A percentile compares a stretch with the other conserved stretches of the same genome.
Conservation (phyloP, 2,888 invertebrate species). For the Xylota sylvarum region DNA sequence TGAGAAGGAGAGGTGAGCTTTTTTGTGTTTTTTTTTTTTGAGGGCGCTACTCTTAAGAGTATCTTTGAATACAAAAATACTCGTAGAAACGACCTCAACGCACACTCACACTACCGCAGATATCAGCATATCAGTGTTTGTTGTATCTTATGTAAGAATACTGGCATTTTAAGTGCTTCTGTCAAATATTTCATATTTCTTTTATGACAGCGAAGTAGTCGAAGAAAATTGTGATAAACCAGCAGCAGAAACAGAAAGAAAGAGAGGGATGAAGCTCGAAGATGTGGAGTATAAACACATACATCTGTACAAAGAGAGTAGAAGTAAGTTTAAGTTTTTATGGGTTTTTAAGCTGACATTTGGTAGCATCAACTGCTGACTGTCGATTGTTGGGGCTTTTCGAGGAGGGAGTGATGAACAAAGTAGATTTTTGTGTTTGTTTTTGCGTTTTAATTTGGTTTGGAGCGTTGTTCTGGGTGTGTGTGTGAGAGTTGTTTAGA, state of each 20-base stretch:
- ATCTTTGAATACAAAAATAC: conserved; percentile 16
- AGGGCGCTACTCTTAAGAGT: background rate
- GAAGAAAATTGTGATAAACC: background rate
- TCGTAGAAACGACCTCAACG: background rate
- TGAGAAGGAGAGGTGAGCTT: conserved; percentile 3
- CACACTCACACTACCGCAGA: background rate
- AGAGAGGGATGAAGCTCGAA: background rate
- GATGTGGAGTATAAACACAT: background rate
- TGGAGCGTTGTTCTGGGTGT: background rate
- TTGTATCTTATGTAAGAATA: conserved; percentile 39
- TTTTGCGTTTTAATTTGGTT: conserved; percentile 5
- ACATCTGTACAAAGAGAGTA: background rate
- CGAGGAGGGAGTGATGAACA: background rate
- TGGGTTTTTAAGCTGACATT: conserved; percentile 45
- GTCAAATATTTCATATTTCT: conserved; percentile 59
- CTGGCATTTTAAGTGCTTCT: conserved; percentile 52
- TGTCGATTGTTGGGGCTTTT: background rate
- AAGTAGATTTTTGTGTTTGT: conserved; percentile 23
- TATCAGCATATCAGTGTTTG: background rate
- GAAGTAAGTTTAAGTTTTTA: conserved; percentile 38
- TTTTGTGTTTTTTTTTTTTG: background rate
- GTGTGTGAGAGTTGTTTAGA: background rate
- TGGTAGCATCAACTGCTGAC: conserved; percentile 40
- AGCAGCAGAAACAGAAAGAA: background rate
- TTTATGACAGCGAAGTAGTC: conserved; percentile 36